Percentiles rank a stretch among this genome's conserved stretches.
Conservation (phyloP, 2,888 invertebrate genomes). For the Drosophila kanekoi region DNA sequence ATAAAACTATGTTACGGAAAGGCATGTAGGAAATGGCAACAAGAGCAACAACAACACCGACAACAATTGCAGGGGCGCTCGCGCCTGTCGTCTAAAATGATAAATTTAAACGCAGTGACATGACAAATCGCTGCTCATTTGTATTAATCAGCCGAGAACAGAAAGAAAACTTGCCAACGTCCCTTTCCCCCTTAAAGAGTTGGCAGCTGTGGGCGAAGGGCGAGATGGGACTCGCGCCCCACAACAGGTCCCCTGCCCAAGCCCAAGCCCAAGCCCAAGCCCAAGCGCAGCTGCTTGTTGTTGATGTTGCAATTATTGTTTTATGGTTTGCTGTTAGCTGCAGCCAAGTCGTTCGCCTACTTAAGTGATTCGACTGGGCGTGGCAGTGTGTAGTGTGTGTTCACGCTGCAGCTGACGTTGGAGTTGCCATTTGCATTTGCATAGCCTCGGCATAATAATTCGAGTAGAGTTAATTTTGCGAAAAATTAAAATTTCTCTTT, state of each 20-base stretch:
- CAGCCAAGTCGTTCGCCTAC: slow-evolving; percentile 36
- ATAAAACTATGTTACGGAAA: slow-evolving; percentile 53
- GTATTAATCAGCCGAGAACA: slow-evolving; percentile 75
- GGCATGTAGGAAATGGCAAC: slow-evolving; percentile 47
- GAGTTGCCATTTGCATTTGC: slow-evolving; percentile 61
- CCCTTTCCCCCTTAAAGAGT: slow-evolving; percentile 7
- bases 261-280: not conserved
- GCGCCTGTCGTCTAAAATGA: slow-evolving; percentile 78
- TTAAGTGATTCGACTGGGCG: slow-evolving; percentile 48
- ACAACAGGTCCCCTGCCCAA: not conserved
- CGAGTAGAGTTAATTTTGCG: slow-evolving; percentile 73
- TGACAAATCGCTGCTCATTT: slow-evolving; percentile 82
- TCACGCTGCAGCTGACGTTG: slow-evolving; percentile 26
- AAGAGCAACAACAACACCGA: slow-evolving; percentile 33
- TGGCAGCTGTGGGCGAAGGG: slow-evolving; percentile 3
- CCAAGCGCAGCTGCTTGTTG: slow-evolving; percentile 41
- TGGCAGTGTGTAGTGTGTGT: slow-evolving; percentile 15
- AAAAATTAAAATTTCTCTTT: slow-evolving; percentile 69
- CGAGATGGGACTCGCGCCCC: not conserved
- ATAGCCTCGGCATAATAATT: slow-evolving; percentile 63
- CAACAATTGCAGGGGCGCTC: slow-evolving; percentile 57
- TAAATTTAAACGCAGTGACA: slow-evolving; percentile 81
- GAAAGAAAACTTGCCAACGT: slow-evolving; percentile 41
- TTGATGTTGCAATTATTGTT: slow-evolving; percentile 78
- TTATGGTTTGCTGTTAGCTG: slow-evolving; percentile 61